phyloP scores from a whole-genome alignment of 2,797 vertebrate species.

The Coendou prehensilis region DNA sequence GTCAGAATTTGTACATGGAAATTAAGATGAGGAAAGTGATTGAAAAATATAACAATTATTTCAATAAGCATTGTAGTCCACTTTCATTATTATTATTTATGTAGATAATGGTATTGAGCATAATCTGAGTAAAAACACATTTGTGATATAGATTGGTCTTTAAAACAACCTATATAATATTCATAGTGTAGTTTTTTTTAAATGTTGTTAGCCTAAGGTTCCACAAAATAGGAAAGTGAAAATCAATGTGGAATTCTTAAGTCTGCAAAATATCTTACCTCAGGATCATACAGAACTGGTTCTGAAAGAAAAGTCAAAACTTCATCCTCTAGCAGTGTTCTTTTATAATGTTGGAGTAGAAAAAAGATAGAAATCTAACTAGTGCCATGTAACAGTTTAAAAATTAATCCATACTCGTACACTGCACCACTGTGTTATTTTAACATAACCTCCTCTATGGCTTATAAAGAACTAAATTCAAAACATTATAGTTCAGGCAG shows the following conservation, averaged over 20 bases:
- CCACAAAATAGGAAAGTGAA: conserved; percentile 64
- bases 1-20: background rate
- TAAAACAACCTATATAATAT: background rate
- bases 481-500: conserved; percentile 47
- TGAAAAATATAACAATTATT: conserved; percentile 36
- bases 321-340: conserved; percentile 68
- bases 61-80: background rate
- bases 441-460: conserved; percentile 73
- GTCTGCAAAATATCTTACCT: conserved; percentile 66
- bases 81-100: background rate
- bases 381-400: conserved; percentile 64
- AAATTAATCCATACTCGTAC: conserved; percentile 76
- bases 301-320: conserved; percentile 73
- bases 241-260: conserved; percentile 75
- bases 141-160: background rate
- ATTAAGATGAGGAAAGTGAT: conserved; percentile 12
- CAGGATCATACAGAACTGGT: conserved; percentile 47
- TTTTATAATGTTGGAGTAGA: conserved; percentile 18
- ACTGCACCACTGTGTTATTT: conserved; percentile 50
- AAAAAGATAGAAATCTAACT: conserved; percentile 71
- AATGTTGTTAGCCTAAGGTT: conserved; percentile 63
- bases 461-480: conserved; percentile 70
- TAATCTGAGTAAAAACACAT: conserved; percentile 34
- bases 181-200: conserved; percentile 5
- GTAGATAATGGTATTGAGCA: background rate